Evolutionary conservation across 2,888 invertebrate species (phyloP).

Genomic region (Gryllus longicercus): DNA sequence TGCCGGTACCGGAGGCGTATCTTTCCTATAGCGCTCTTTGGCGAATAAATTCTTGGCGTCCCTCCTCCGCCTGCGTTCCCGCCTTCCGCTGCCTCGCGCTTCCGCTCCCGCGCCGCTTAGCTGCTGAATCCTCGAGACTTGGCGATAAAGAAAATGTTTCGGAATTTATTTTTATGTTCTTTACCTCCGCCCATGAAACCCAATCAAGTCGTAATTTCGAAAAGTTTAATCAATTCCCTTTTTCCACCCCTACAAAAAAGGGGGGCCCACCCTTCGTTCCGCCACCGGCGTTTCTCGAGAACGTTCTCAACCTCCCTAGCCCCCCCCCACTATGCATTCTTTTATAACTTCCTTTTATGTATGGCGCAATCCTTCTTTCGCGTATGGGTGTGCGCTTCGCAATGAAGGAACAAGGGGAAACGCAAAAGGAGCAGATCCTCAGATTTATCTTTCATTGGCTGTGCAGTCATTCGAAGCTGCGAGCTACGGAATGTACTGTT

Average conservation of each 20-base stretch:
- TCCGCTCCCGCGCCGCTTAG: background rate
- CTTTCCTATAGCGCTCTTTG: background rate
- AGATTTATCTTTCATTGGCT: background rate
- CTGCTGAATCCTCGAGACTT: conserved; percentile 5
- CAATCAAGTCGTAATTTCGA: conserved; percentile 37
- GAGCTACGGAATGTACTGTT: background rate
- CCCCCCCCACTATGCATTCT: conserved; percentile 24
- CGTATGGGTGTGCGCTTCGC: background rate
- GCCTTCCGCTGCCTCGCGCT: conserved; percentile 12
- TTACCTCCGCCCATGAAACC: conserved; percentile 36
- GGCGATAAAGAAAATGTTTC: conserved; percentile 26
- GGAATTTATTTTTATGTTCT: conserved; percentile 36
- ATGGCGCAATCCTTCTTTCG: conserved; percentile 21
- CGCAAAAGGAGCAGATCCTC: background rate
- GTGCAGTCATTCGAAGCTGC: background rate
- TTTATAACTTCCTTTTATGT: conserved; percentile 34
- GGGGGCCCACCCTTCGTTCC: background rate
- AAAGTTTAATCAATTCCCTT: conserved; percentile 35
- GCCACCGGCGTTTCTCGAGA: background rate
- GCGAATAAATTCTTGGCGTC: conserved; percentile 5
- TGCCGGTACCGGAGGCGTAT: background rate
- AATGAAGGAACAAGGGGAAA: background rate
- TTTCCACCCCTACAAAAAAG: conserved; percentile 1
- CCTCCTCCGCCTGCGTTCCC: conserved; percentile 3
- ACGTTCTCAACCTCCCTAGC: conserved; percentile 18